Conservation (phyloP, 2,797 vertebrate species). For the Carduelis carduelis region DNA sequence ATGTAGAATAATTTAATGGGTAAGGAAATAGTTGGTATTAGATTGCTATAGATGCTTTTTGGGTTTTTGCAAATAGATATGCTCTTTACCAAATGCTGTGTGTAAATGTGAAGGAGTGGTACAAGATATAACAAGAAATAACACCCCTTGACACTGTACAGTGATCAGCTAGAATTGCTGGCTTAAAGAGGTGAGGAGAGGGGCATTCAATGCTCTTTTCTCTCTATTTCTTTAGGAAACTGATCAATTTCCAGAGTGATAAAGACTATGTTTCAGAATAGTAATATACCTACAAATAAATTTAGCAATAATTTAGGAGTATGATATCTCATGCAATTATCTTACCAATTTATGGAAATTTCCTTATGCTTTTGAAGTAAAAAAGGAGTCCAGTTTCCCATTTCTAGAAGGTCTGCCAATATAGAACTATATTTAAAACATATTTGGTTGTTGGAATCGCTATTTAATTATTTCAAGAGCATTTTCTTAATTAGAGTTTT, state of each 20-base stretch:
- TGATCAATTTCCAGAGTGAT: not conserved
- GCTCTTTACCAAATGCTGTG: not conserved
- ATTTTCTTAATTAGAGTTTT: not conserved
- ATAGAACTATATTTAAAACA: not conserved
- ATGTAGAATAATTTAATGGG: not conserved
- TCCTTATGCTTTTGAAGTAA: not conserved
- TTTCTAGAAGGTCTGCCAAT: not conserved
- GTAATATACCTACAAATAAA: not conserved
- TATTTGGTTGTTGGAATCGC: not conserved
- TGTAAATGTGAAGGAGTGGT: not conserved
- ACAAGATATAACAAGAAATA: not conserved
- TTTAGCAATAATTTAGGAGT: not conserved
- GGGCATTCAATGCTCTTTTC: not conserved
- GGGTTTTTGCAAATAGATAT: not conserved
- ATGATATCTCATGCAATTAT: not conserved
- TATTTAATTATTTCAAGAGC: not conserved
- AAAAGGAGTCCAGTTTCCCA: not conserved
- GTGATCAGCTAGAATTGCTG: not conserved
- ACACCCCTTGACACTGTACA: not conserved
- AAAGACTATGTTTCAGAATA: not conserved
- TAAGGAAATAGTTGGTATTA: not conserved
- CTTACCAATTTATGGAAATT: not conserved
- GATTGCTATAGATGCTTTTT: not conserved
- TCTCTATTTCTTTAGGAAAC: not conserved
- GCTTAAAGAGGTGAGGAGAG: not conserved